Evolutionary conservation across 2,888 invertebrate genomes (phyloP).

Genomic region (Papilio demoleus): DNA sequence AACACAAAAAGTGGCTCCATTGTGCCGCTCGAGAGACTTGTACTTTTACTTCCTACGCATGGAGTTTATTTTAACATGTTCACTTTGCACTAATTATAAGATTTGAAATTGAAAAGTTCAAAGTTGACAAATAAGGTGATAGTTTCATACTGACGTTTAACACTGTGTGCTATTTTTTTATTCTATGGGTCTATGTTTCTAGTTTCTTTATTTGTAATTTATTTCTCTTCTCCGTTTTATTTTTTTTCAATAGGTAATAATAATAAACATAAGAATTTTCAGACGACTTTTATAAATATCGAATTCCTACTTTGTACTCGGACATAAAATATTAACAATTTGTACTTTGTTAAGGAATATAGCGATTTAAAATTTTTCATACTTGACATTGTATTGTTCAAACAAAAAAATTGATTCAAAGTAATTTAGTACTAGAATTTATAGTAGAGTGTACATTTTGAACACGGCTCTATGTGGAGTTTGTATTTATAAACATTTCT

Average conservation of each 20-base stretch:
- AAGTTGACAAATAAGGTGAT: constrained; percentile 80
- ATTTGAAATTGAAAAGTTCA: constrained; percentile 80
- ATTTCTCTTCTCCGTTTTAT: constrained; percentile 68
- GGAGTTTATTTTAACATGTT: constrained; percentile 50
- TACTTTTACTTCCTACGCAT: constrained; percentile 32
- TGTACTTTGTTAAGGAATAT: constrained; percentile 65
- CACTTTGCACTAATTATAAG: constrained; percentile 76
- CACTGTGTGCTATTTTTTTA: constrained; percentile 76
- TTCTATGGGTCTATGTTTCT: constrained; percentile 73
- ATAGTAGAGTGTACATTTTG: constrained; percentile 75
- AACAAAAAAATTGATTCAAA: constrained; percentile 65
- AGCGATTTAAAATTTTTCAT: constrained; percentile 70
- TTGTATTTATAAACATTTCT: constrained; percentile 81
- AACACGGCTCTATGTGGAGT: constrained; percentile 70
- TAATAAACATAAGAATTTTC: constrained; percentile 77
- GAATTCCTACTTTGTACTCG: constrained; percentile 71
- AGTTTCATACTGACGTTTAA: constrained; percentile 76
- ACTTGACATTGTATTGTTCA: constrained; percentile 51
- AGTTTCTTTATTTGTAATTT: constrained; percentile 75
- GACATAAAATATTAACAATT: constrained; percentile 60
- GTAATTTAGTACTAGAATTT: constrained; percentile 76
- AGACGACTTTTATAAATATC: constrained; percentile 66
- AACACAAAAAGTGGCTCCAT: constrained; percentile 44
- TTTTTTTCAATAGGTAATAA: constrained; percentile 73
- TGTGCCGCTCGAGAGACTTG: constrained; percentile 39